phyloP scores from a whole-genome alignment of 2,888 invertebrate genomes.

The Limenitis camilla region DNA sequence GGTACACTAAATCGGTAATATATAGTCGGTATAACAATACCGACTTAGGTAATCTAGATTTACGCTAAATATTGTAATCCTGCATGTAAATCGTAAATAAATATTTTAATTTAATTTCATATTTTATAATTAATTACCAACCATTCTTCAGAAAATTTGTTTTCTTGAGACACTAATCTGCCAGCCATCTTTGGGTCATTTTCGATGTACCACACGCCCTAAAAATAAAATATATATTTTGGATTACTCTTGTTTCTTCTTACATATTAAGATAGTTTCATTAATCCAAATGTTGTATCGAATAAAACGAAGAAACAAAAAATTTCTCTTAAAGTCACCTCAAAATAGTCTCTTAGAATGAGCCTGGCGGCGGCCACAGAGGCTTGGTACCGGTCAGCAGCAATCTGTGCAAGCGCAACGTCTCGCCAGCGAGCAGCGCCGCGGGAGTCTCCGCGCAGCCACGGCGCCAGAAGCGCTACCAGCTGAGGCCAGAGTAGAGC shows the following conservation, averaged over 20 bases:
- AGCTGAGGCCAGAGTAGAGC: constrained; percentile 80
- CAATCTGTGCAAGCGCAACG: constrained; percentile 76
- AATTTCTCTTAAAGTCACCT: constrained; percentile 46
- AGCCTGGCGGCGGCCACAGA: constrained; percentile 57
- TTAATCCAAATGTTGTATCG: not conserved
- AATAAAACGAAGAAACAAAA: too few species aligned
- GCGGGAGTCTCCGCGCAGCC: constrained; percentile 78
- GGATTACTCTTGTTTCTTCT: not conserved
- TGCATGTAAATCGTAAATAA: too few species aligned
- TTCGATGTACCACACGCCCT: constrained; percentile 76
- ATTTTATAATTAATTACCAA: constrained; percentile 30
- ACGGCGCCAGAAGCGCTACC: constrained; percentile 78
- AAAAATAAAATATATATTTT: constrained; percentile 26
- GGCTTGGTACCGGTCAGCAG: constrained; percentile 76
- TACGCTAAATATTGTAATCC: too few species aligned
- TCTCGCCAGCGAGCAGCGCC: constrained; percentile 79
- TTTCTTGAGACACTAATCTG: constrained; percentile 75
- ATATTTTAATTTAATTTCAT: not conserved
- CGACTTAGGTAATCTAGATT: too few species aligned
- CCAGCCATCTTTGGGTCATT: constrained; percentile 74
- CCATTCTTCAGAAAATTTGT: constrained; percentile 67
- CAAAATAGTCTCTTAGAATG: constrained; percentile 76
- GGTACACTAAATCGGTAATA: not conserved
- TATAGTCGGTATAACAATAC: not conserved
- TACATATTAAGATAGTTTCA: not conserved